A percentile compares a stretch with the other conserved stretches of the same genome.
Conservation (phyloP, 2,888 invertebrate genomes). For the Ctena decussata region DNA sequence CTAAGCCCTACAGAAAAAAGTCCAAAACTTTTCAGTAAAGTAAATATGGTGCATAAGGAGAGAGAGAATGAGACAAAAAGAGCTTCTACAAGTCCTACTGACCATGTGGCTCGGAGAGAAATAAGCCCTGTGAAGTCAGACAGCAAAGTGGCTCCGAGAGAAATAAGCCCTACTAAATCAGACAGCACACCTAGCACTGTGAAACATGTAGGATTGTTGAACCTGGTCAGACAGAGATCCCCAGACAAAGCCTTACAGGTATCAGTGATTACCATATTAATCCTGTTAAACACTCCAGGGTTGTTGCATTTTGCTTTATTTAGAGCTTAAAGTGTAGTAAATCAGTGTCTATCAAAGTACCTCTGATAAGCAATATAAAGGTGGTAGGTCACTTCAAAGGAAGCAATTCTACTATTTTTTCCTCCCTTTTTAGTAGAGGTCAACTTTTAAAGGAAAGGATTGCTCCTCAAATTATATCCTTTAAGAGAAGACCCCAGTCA, state of each 20-base stretch:
- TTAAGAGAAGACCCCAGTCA: too few species aligned
- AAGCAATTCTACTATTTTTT: too few species aligned
- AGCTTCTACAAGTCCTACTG: neutral
- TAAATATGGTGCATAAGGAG: neutral
- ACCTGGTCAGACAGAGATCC: neutral
- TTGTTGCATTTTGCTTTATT: too few species aligned
- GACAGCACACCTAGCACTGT: neutral
- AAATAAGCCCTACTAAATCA: neutral
- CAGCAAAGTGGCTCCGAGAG: neutral
- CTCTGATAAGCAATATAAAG: too few species aligned
- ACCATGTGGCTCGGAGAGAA: neutral
- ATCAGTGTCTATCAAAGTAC: too few species aligned
- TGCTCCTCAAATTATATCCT: too few species aligned
- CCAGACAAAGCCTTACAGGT: neutral
- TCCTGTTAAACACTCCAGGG: too few species aligned
- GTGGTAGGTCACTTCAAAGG: too few species aligned
- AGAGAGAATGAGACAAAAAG: neutral
- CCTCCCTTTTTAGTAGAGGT: too few species aligned
- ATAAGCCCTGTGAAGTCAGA: neutral
- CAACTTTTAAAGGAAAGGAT: too few species aligned
- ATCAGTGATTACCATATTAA: too few species aligned
- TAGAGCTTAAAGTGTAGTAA: too few species aligned
- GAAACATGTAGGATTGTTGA: constrained; percentile 6
- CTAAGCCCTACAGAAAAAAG: neutral
- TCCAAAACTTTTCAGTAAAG: neutral